Conservation (phyloP, 2,113 vertebrate species). For the Zosterops borbonicus region DNA sequence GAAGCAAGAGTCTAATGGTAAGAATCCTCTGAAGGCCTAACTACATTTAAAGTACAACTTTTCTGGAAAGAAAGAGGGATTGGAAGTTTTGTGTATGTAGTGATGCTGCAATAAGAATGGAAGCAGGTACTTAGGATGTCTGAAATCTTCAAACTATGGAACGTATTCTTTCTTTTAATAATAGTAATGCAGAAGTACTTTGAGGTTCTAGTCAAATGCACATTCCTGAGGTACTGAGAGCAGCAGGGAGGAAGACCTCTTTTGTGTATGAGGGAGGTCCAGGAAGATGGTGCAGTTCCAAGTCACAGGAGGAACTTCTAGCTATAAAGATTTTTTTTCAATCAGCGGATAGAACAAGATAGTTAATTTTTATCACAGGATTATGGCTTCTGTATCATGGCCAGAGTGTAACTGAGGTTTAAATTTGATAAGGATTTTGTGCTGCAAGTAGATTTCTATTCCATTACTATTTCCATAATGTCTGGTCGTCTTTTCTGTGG, state of each 20-base stretch:
- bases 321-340: background rate
- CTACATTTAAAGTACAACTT: background rate
- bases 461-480: background rate
- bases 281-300: background rate
- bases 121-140: fast-evolving
- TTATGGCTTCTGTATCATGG: background rate
- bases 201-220: background rate
- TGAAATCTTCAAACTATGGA: background rate
- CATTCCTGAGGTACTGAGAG: background rate
- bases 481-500: background rate
- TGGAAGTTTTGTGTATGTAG: background rate
- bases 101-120: background rate
- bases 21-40: background rate
- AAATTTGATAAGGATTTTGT: background rate
- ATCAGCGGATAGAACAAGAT: background rate
- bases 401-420: background rate
- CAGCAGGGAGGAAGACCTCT: background rate
- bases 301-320: background rate
- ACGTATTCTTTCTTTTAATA: background rate
- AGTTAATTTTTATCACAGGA: background rate
- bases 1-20: conserved; percentile 81
- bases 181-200: background rate
- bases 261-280: background rate
- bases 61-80: background rate
- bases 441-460: background rate